Evolutionary conservation across 2,888 invertebrate genomes (phyloP).

Genomic region (Drosophila infuscata): DNA sequence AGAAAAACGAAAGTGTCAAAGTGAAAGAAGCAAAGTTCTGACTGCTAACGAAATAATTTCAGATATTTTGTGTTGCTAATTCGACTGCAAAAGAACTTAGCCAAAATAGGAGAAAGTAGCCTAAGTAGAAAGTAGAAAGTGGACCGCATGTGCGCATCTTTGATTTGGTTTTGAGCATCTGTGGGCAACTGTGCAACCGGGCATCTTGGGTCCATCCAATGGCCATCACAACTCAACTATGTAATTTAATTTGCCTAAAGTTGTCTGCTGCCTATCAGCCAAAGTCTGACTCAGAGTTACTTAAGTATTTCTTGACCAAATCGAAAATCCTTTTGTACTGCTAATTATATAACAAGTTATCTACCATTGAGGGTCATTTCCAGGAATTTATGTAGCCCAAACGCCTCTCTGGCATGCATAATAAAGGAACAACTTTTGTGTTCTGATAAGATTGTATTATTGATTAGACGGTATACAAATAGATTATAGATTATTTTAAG

Average conservation of each 20-base stretch:
- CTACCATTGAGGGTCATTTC: conserved; percentile 1
- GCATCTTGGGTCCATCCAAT: conserved; percentile 18
- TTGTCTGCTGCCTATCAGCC: conserved; percentile 37
- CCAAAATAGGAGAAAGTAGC: conserved; percentile 31
- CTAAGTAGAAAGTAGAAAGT: conserved; percentile 18
- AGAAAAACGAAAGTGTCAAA: conserved; percentile 75
- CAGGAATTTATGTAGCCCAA: conserved; percentile 4
- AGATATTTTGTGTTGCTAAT: conserved; percentile 81
- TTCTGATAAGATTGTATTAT: conserved; percentile 3
- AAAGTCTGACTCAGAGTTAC: conserved; percentile 12
- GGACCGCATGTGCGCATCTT: conserved; percentile 18
- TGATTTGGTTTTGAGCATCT: conserved; percentile 31
- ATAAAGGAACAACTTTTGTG: conserved; percentile 27
- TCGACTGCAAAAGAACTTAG: conserved; percentile 71
- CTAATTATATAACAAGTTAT: conserved; percentile 68
- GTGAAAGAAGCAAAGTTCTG: conserved; percentile 69
- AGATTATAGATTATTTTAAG: background rate
- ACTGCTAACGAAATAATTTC: conserved; percentile 76
- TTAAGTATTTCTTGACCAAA: conserved; percentile 43
- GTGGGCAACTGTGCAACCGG: background rate
- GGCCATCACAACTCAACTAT: conserved; percentile 62
- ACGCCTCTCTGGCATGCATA: background rate
- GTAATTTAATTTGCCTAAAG: conserved; percentile 77
- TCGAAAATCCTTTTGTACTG: conserved; percentile 64
- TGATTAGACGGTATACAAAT: background rate